Percentiles rank a stretch among this genome's conserved stretches.
These are phyloP conservation scores for Noturus placidus DNA, from an alignment of 2,113 vertebrate species.

Conservation along the genomic window DNA sequence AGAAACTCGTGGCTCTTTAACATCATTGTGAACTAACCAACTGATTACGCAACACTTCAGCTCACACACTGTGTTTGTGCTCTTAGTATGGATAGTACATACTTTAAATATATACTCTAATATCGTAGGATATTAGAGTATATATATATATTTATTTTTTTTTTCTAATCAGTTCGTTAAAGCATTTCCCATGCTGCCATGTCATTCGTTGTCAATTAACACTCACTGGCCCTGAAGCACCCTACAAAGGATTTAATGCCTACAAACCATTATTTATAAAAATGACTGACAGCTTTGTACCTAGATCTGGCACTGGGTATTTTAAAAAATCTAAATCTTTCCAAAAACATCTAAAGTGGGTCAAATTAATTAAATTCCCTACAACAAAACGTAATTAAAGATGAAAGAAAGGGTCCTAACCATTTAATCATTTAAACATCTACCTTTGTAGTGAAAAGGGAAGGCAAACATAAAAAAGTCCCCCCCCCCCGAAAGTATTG, in stretches of 20 bases:
- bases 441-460: neutral
- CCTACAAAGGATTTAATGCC: neutral
- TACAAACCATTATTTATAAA: neutral
- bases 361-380: neutral
- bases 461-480: neutral
- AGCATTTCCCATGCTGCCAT: constrained; percentile 43
- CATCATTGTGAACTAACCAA: constrained; percentile 55
- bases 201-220: neutral
- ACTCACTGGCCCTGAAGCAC: neutral
- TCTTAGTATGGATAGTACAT: constrained; percentile 52
- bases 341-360: neutral
- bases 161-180: constrained; percentile 45
- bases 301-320: neutral
- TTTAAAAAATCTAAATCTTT: neutral
- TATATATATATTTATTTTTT: no score
- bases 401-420: neutral
- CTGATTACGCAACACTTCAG: constrained; percentile 66
- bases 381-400: neutral
- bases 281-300: neutral
- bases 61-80: constrained; percentile 53
- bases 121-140: constrained; percentile 54
- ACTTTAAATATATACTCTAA: no score
- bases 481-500: neutral
- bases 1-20: constrained; percentile 51
- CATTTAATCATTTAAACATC: neutral